phyloP scores from a whole-genome alignment of 1,140 invertebrate species.

The Heterodera carotae region DNA sequence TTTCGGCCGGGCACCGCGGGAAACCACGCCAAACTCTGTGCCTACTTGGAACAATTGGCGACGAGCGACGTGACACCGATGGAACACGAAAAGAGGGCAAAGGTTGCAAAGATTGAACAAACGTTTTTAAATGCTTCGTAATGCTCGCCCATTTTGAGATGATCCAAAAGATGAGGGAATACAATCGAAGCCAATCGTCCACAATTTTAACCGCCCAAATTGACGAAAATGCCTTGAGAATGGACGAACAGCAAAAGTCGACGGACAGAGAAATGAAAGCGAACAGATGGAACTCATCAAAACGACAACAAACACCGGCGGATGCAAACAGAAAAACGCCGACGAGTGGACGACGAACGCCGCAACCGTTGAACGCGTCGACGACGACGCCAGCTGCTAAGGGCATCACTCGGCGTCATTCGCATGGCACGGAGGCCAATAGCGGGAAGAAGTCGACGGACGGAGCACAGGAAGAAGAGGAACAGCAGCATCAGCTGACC shows the following conservation, averaged over 20 bases:
- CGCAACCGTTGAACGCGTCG: neutral
- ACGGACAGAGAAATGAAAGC: neutral
- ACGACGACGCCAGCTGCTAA: neutral
- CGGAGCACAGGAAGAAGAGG: neutral
- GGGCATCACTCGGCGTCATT: too few species aligned
- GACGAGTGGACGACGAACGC: neutral
- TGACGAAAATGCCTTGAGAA: neutral
- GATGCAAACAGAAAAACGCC: neutral
- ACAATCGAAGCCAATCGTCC: constrained; percentile 7
- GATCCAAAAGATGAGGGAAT: constrained; percentile 27
- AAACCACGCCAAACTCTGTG: constrained; percentile 22
- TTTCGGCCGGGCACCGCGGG: constrained; percentile 21
- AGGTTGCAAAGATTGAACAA: constrained; percentile 13
- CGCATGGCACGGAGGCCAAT: too few species aligned
- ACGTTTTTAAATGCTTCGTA: neutral
- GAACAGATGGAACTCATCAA: neutral
- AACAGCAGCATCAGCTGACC: neutral
- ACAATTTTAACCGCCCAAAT: neutral
- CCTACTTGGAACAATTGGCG: neutral
- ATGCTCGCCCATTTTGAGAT: neutral
- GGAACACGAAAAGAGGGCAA: neutral
- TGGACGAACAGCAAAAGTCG: neutral
- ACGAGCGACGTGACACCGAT: constrained; percentile 11
- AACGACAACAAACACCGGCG: neutral
- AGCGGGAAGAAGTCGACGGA: neutral